Base-by-base conservation (phyloP, 1,140 invertebrate genomes). In the Melanaphis sacchari region DNA sequence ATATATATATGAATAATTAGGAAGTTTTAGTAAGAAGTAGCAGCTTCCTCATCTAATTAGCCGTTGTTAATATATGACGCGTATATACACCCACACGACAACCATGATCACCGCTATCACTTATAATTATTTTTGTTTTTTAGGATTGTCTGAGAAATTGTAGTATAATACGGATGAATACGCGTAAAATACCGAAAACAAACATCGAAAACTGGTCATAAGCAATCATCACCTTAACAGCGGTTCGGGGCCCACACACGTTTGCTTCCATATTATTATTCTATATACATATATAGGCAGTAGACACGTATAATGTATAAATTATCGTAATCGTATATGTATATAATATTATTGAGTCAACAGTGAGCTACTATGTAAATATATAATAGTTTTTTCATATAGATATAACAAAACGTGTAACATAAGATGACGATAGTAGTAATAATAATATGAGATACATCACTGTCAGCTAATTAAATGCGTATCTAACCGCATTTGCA, bases 391-490 rank as follows among this genome's bases (percentile, higher is more conserved):
- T 76, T 3, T 76, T 76, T 76, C 0, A n/a, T 76, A n/a, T 66
- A 76, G 5, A 15, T n/a, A 18, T 4, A n/a, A 31, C 31, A 31
- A 59, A 59, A 59, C 59, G 59, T 18, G 6, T 76, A 36, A n/a
- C 11, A 76, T n/a, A n/a, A 76, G 31, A 15, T 52, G 52, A 52
- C 18, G 59, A 76, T 49, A 49, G 7, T 9, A 11, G 18, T 66
- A 66, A 2, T 76, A 76, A 76, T 90, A 59, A 24, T 43, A 81
- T 89, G 52, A 89, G 81, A 91, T 91, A 82, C 90, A 91, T 91
- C 90, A 91, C 66, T 91, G 90, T 91, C 90, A 91, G 38, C 90
- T 91, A 91, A 91, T 91, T 91, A 91, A 91, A 91, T 43, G 21
- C 66, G 54, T 82, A 76, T 82, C 38, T 41, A n/a, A 91, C 59